A percentile compares a stretch with the other conserved stretches of the same genome.
Conservation (phyloP, 1,140 invertebrate species). For the Drosophila mauritiana region DNA sequence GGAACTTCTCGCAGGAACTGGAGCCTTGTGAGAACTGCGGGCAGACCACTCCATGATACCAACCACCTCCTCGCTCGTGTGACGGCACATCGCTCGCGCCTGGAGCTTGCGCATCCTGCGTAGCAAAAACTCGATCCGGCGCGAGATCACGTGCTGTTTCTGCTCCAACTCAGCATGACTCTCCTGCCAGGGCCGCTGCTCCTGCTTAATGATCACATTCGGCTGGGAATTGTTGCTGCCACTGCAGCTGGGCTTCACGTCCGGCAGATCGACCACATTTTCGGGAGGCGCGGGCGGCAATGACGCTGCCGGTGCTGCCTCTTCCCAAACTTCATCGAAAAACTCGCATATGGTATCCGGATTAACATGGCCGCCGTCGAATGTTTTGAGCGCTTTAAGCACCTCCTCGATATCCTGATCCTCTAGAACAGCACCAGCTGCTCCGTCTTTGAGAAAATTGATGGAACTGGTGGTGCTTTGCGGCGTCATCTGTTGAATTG, state of each 20-base stretch:
- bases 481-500: constrained; percentile 51
- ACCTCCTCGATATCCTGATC: constrained; percentile 83
- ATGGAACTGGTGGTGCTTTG: constrained; percentile 64
- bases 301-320: constrained; percentile 22
- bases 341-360: constrained; percentile 78
- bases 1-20: constrained; percentile 67
- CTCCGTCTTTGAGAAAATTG: constrained; percentile 67
- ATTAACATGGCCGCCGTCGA: constrained; percentile 68
- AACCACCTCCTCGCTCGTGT: constrained; percentile 90
- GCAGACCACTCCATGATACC: constrained; percentile 90
- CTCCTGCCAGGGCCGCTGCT: constrained; percentile 16
- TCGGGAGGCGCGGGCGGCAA: constrained; percentile 3
- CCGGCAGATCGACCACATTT: constrained; percentile 12
- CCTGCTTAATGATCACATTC: constrained; percentile 9
- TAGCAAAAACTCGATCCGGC: constrained; percentile 89
- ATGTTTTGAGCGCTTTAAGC: constrained; percentile 78
- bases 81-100: constrained; percentile 89
- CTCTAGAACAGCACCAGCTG: constrained; percentile 64
- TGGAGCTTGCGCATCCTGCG: constrained; percentile 91
- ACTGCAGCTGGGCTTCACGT: constrained; percentile 21
- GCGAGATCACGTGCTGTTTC: constrained; percentile 88
- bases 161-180: constrained; percentile 62
- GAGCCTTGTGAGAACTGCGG: constrained; percentile 72
- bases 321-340: constrained; percentile 74
- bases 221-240: constrained; percentile 13